Conservation (phyloP, 2,888 invertebrate genomes). For the Trissolcus brochymenae region DNA sequence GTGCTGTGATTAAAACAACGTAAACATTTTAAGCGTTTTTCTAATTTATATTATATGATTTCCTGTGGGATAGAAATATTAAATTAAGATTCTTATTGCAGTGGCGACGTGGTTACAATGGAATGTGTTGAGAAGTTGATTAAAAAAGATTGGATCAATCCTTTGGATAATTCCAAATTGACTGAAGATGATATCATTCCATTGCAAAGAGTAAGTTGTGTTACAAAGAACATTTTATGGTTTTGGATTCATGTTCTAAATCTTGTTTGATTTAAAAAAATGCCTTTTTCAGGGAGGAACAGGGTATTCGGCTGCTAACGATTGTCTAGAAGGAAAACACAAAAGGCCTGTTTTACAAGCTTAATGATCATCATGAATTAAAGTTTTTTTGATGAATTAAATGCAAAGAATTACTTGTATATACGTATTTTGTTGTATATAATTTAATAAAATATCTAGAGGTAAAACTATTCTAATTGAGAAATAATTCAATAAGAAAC, state of each 20-base stretch:
- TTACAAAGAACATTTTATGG: background rate
- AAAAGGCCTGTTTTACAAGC: slow-evolving; percentile 90
- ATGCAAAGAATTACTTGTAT: background rate
- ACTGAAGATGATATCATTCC: slow-evolving; percentile 94
- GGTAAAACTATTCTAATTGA: background rate
- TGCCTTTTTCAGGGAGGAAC: slow-evolving; percentile 88
- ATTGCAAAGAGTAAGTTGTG: slow-evolving; percentile 85
- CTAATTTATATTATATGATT: background rate
- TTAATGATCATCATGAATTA: slow-evolving; percentile 76
- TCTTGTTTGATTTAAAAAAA: slow-evolving; percentile 5
- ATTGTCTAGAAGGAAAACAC: slow-evolving; percentile 88
- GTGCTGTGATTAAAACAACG: slow-evolving; percentile 93
- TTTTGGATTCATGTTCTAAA: background rate
- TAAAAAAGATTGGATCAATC: slow-evolving; percentile 97
- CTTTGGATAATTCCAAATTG: slow-evolving; percentile 89
- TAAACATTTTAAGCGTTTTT: slow-evolving; percentile 76
- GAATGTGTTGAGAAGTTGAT: slow-evolving; percentile 98
- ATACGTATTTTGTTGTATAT: slow-evolving; percentile 1
- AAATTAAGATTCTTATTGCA: slow-evolving; percentile 70
- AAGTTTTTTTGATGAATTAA: background rate
- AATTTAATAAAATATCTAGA: background rate
- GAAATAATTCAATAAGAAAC: background rate
- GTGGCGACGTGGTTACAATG: slow-evolving; percentile 96
- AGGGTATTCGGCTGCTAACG: slow-evolving; percentile 93
- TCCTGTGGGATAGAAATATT: background rate